Evolutionary conservation across 2,113 vertebrate genomes (phyloP).

Genomic region (Percina caprodes): DNA sequence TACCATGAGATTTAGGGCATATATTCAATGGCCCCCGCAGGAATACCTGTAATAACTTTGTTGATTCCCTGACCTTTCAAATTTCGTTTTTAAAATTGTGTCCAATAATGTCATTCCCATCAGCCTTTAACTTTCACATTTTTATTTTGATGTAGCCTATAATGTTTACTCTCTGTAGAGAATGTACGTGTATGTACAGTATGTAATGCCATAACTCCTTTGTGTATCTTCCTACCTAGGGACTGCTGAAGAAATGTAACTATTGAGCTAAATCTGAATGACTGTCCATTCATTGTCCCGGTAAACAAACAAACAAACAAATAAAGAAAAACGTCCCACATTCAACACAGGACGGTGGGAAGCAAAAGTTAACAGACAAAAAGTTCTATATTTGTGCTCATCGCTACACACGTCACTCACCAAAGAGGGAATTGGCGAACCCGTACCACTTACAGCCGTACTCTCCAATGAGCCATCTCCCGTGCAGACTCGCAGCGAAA

Average conservation of each 20-base stretch:
- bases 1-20: not conserved
- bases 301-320: too few species aligned
- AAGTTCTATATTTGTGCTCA: not conserved
- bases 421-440: slow-evolving; percentile 85
- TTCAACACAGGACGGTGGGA: not conserved
- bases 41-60: not conserved
- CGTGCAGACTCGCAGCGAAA: slow-evolving; percentile 81
- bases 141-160: too few species aligned
- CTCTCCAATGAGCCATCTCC: slow-evolving; percentile 79
- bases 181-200: too few species aligned
- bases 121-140: not conserved
- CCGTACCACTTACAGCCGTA: slow-evolving; percentile 83
- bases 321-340: not conserved
- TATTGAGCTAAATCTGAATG: too few species aligned
- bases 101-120: not conserved
- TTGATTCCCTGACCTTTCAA: not conserved
- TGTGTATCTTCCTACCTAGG: too few species aligned
- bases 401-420: slow-evolving; percentile 66
- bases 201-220: too few species aligned
- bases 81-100: not conserved
- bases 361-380: not conserved
- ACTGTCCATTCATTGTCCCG: too few species aligned
- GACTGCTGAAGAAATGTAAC: too few species aligned
- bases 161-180: too few species aligned
- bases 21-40: too few species aligned